phyloP scores from a whole-genome alignment of 1,140 invertebrate genomes.

The Laupala kohalensis region DNA sequence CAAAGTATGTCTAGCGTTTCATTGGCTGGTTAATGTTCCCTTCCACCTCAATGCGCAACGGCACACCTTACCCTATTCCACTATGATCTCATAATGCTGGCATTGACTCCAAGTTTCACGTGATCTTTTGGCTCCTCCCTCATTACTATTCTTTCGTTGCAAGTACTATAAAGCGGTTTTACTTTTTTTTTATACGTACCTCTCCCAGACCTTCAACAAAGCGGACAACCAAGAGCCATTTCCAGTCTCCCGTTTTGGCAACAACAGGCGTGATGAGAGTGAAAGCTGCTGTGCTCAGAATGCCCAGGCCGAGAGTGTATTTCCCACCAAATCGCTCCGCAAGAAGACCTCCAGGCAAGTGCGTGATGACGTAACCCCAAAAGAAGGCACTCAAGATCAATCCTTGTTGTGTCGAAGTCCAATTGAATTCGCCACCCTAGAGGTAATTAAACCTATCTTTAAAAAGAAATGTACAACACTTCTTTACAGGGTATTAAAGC shows the following conservation, averaged over 20 bases:
- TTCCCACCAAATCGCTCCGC: conserved; percentile 30
- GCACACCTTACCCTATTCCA: no score
- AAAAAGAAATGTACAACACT: no score
- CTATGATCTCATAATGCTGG: no score
- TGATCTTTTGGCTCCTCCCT: no score
- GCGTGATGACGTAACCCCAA: conserved; percentile 34
- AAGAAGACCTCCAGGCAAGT: conserved; percentile 35
- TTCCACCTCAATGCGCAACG: no score
- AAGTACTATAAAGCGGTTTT: no score
- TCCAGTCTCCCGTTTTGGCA: conserved; percentile 27
- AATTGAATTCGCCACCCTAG: conserved; percentile 21
- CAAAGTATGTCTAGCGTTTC: no score
- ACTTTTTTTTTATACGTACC: conserved; percentile 38
- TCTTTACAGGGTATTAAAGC: no score
- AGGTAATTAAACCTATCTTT: no score
- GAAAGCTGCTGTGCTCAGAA: conserved; percentile 62
- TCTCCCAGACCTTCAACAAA: conserved; percentile 80
- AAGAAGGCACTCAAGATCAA: conserved; percentile 33
- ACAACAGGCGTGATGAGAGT: conserved; percentile 60
- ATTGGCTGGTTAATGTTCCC: no score
- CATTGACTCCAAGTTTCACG: no score
- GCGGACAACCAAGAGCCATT: conserved; percentile 25
- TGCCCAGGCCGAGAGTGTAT: conserved; percentile 30
- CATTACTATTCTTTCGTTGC: no score
- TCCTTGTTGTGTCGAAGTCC: conserved; percentile 25